phyloP scores from a whole-genome alignment of 2,888 invertebrate species.

The Amphipoea oculea region DNA sequence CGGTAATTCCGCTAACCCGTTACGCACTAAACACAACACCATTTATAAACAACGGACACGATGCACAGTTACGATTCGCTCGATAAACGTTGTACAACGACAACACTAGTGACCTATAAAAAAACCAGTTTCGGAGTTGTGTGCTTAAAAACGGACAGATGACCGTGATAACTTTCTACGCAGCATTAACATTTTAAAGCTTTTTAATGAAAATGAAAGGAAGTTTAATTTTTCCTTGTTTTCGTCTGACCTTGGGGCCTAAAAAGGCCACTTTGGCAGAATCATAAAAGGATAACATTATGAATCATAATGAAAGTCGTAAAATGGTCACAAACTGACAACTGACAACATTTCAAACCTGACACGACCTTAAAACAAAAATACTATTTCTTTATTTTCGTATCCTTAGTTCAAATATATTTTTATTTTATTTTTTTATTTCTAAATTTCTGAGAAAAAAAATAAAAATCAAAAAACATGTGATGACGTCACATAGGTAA shows the following conservation, averaged over 20 bases:
- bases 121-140: slow-evolving; percentile 36
- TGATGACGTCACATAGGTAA: no score
- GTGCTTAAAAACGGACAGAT: slow-evolving; percentile 17
- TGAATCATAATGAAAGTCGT: no score
- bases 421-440: no score
- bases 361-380: no score
- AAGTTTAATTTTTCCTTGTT: neutral
- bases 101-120: slow-evolving; percentile 39
- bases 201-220: slow-evolving; percentile 51
- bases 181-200: slow-evolving; percentile 28
- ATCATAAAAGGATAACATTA: no score
- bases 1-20: slow-evolving; percentile 1
- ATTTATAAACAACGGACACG: slow-evolving; percentile 18
- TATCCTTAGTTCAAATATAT: no score
- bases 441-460: no score
- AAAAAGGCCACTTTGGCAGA: no score
- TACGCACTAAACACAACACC: slow-evolving; percentile 12
- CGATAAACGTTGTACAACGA: slow-evolving; percentile 8
- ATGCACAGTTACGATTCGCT: slow-evolving; percentile 38
- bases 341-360: no score
- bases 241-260: neutral
- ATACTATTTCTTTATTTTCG: no score
- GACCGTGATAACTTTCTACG: slow-evolving; percentile 53
- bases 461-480: no score
- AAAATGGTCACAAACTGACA: no score